Base-by-base conservation (phyloP, 2,888 invertebrate species). In the Erannis defoliaria region DNA sequence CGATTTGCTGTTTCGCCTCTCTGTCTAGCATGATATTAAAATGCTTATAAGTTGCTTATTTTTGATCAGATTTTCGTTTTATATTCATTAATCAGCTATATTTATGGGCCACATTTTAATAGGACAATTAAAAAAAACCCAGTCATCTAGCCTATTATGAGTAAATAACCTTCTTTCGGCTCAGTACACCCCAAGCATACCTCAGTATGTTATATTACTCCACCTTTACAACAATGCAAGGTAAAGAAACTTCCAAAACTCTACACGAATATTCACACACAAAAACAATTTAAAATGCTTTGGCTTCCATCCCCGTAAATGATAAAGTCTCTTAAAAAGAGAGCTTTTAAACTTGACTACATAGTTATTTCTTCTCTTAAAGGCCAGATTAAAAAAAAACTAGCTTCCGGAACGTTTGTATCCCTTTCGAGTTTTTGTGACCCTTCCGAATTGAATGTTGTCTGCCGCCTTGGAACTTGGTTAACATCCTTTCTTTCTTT, bases 211-310 rank as follows among this genome's bases (percentile, higher is more conserved):
- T n/a, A n/a, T n/a, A n/a, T n/a, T n/a, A n/a, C n/a, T n/a, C n/a
- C n/a, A n/a, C n/a, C n/a, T n/a, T n/a, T n/a, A n/a, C n/a, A n/a
- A n/a, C n/a, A n/a, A n/a, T n/a, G n/a, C 12, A 23, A 8, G 1
- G 1, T 5, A 43, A 1, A 5, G 23, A 43, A 23, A 43, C 1
- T 23, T n/a, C 23, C 0, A 43, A n/a, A 6, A 38, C 8, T 18
- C 38, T 5, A 37, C 38, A 38, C 38, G 1, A 18, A 19, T 12
- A 5, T 23, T 45, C 26, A n/a, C 23, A 58, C 43, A 16, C 16
- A 16, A 26, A 62, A 16, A 66, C 57, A 62, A 46, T 35, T 9
- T 40, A 62, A 56, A 55, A 37, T 33, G 72, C 74, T 75, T 71
- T 56, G 64, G 62, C 62, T 62, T 62, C 49, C 5, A 54, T 31